These are phyloP conservation scores for Eubasilissa regina DNA, from an alignment of 1,140 invertebrate species.

Conservation along the genomic window DNA sequence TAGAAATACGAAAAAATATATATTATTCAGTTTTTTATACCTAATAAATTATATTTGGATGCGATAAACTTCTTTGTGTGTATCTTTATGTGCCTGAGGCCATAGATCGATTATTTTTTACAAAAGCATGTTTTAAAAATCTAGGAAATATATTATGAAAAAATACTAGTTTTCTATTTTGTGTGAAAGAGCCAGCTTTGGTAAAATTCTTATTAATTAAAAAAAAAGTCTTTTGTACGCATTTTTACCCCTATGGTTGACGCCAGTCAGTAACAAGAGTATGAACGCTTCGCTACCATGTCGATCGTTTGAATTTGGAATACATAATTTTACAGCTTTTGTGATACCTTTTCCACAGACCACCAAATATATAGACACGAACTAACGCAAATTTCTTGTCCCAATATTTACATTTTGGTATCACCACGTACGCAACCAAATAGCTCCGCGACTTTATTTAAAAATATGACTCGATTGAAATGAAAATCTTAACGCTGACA, in stretches of 20 bases:
- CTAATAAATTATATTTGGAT: constrained; percentile 22
- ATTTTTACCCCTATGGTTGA: background rate
- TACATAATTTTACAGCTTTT: too few relatives aligned
- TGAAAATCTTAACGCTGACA: too few relatives aligned
- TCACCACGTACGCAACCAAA: too few relatives aligned
- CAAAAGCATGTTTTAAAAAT: background rate
- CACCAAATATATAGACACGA: too few relatives aligned
- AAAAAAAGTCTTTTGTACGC: background rate
- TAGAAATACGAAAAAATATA: constrained; percentile 31
- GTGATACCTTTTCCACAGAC: too few relatives aligned
- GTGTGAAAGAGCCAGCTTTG: background rate
- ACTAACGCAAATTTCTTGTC: too few relatives aligned
- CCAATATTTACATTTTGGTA: too few relatives aligned
- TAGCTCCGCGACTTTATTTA: too few relatives aligned
- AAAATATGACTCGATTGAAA: too few relatives aligned
- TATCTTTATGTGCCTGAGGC: constrained; percentile 34
- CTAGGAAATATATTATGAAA: background rate
- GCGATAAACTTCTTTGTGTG: constrained; percentile 12
- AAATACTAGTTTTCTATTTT: constrained; percentile 9
- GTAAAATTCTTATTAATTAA: background rate
- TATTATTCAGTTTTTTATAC: constrained; percentile 34
- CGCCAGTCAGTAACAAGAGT: too few relatives aligned
- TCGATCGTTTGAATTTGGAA: too few relatives aligned
- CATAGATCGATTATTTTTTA: constrained; percentile 25
- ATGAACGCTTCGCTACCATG: too few relatives aligned